phyloP scores from a whole-genome alignment of 35 echinoderm and acorn worm species.

The Eucidaris tribuloides region DNA sequence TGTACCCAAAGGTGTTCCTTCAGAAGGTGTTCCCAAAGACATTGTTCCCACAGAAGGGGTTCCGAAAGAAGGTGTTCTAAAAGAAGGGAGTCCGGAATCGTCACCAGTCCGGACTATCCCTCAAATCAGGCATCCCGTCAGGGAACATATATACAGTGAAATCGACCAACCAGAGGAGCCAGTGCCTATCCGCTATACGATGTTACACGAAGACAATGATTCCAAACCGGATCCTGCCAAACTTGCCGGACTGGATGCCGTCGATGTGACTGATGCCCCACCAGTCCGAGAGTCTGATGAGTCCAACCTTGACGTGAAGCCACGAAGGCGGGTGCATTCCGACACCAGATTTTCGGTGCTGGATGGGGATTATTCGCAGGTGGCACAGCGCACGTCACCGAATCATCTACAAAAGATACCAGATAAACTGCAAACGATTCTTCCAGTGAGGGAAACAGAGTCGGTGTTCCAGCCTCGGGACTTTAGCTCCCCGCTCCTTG shows the following conservation, averaged over 20 bases:
- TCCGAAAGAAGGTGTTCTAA: too few relatives aligned
- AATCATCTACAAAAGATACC: constrained; percentile 38
- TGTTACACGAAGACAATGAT: constrained; percentile 44
- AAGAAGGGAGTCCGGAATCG: too few relatives aligned
- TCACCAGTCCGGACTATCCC: too few relatives aligned
- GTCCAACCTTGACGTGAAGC: not conserved
- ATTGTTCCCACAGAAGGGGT: too few relatives aligned
- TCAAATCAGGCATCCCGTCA: too few relatives aligned
- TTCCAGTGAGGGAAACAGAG: constrained; percentile 45
- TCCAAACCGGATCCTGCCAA: not conserved
- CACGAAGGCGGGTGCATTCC: constrained; percentile 47
- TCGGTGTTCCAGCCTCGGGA: constrained; percentile 66
- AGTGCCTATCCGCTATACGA: constrained; percentile 10
- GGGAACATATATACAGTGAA: constrained; percentile 54
- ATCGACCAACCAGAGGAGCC: constrained; percentile 15
- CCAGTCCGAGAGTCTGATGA: constrained; percentile 14
- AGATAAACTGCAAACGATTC: constrained; percentile 3
- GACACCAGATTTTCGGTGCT: constrained; percentile 76
- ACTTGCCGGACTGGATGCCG: too few relatives aligned
- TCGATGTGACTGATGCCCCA: too few relatives aligned
- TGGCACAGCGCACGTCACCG: constrained; percentile 9
- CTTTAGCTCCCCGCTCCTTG: constrained; percentile 54
- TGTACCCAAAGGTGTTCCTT: too few relatives aligned
- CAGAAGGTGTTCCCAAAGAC: too few relatives aligned
- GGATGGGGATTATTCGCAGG: constrained; percentile 48